Base-by-base conservation (phyloP, 2,113 vertebrate genomes). In the Misgurnus mizolepis region DNA sequence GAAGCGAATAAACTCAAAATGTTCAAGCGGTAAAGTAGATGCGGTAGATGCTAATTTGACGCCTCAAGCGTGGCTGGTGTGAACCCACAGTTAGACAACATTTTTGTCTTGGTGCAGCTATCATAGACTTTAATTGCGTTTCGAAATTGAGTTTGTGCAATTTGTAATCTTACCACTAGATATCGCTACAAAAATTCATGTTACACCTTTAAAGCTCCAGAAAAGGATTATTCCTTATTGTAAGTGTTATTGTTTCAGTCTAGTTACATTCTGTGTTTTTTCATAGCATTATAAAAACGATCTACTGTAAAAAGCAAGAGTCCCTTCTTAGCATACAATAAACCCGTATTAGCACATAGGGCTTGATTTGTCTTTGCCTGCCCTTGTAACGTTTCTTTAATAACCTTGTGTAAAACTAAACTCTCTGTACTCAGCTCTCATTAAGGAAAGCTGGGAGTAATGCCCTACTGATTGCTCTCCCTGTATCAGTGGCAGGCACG, bases 371-470 rank as follows among this genome's bases (percentile, higher is more conserved):
- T 86, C 78, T 86, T 60, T 50, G 77, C 72, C 17, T 5, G 71
- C 39, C 83, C 87, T 89, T 86, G 87, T 89, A 84, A 82, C 61
- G 85, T 92, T 89, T 82, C 78, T 86, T 85, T 81, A 88, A 85
- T 86, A 79, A 83, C 77, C 79, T 82, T 71, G 61, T 86, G 78
- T 84, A 83, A 87, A 83, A 83, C 80, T 80, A 27, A 76, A 82
- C 86, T 84, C 68, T 62, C 55, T 61, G 62, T 78, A 70, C 64
- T 61, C 50, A 34, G 64, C 66, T 70, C 75, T 84, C 85, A 88
- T 88, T 88, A 86, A 83, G 70, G 82, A 62, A 71, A 82, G 86
- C 78, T 82, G 82, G 82, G 81, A 77, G 83, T 86, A 82, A 83
- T 85, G 61, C 53, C 65, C 67, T 66, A 78, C 76, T 85, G 83